Conservation (phyloP, 1,140 invertebrate genomes). For the Piezodorus guildinii region DNA sequence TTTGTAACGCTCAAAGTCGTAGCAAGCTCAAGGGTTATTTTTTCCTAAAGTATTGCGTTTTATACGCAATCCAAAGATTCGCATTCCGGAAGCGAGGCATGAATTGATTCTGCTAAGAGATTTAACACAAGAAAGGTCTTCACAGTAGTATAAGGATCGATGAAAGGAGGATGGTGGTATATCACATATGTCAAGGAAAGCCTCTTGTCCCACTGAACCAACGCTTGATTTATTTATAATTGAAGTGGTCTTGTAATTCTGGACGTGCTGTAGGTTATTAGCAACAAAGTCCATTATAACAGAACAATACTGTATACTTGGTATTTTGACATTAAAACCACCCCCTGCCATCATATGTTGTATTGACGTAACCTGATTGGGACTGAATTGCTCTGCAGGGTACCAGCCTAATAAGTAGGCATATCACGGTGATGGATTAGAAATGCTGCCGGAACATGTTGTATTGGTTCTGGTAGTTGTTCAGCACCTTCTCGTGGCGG, state of each 20-base stretch:
- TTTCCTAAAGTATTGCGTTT: background rate
- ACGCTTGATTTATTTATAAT: background rate
- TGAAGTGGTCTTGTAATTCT: background rate
- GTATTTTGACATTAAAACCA: background rate
- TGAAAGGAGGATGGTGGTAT: background rate
- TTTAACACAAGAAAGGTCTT: background rate
- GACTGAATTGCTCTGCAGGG: background rate
- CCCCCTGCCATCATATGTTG: background rate
- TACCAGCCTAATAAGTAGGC: constrained; percentile 5
- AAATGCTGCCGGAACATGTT: no score
- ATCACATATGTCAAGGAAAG: background rate
- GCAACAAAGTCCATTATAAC: background rate
- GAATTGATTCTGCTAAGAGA: background rate
- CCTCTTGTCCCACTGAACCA: background rate
- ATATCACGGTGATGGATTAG: no score
- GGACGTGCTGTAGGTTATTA: background rate
- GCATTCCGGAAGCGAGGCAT: background rate
- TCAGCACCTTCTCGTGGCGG: background rate
- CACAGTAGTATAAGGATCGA: background rate
- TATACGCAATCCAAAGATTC: background rate
- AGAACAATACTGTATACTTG: background rate
- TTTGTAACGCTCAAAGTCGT: background rate
- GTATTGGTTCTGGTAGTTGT: background rate
- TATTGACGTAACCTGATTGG: background rate
- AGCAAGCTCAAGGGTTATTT: constrained; percentile 2